Evolutionary conservation across 1,140 invertebrate genomes (phyloP).

Genomic region (Odontomachus brunneus): DNA sequence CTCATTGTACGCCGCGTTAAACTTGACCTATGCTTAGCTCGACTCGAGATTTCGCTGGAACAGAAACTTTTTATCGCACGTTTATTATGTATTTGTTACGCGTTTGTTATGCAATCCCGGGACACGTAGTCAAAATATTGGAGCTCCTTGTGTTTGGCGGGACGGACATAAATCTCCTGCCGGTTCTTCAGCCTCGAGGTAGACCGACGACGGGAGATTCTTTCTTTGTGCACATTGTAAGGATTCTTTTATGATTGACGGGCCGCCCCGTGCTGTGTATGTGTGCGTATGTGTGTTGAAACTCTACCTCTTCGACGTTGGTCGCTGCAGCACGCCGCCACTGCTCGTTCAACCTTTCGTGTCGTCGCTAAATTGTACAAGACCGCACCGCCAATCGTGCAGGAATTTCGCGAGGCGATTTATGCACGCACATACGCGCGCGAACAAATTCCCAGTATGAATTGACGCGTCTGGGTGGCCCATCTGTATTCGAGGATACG

Average conservation of each 20-base stretch:
- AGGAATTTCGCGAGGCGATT: conserved; percentile 31
- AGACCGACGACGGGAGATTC: conserved; percentile 19
- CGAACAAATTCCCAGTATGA: not conserved
- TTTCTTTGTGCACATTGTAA: conserved; percentile 43
- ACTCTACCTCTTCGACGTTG: conserved; percentile 19
- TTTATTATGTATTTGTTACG: not conserved
- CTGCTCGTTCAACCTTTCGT: conserved; percentile 9
- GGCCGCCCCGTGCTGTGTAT: not conserved
- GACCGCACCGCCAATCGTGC: conserved; percentile 25
- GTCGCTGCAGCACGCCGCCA: conserved; percentile 6
- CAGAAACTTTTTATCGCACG: not conserved
- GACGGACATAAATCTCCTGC: conserved; percentile 51
- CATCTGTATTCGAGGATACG: not conserved
- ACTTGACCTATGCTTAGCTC: too few relatives aligned
- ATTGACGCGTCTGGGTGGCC: conserved; percentile 22
- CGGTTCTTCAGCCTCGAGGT: conserved; percentile 29
- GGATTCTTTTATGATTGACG: conserved; percentile 54
- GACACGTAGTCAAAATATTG: conserved; percentile 58
- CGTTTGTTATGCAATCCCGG: conserved; percentile 49
- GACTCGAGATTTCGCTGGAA: not conserved
- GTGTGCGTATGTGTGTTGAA: conserved; percentile 2
- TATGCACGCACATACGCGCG: not conserved
- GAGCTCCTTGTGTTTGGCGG: conserved; percentile 29
- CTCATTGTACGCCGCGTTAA: too few relatives aligned
- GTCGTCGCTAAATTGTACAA: conserved; percentile 21